These are phyloP conservation scores for Gibbula magus DNA, from an alignment of 2,888 invertebrate species.

Conservation along the genomic window DNA sequence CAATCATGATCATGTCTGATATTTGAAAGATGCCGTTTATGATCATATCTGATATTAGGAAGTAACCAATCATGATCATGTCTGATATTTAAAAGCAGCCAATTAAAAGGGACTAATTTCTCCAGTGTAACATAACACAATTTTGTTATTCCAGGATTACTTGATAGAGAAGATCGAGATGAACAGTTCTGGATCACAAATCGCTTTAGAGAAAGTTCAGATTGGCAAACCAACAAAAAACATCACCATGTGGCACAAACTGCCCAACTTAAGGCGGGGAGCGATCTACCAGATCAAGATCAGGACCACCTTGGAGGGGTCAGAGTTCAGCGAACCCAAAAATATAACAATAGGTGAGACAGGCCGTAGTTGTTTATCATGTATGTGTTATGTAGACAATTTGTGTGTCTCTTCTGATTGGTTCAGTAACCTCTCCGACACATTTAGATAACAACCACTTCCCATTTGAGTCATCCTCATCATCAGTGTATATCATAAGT, in stretches of 20 bases:
- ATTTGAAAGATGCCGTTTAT: too few relatives aligned
- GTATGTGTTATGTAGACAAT: too few relatives aligned
- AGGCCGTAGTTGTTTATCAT: neutral
- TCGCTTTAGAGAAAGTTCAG: neutral
- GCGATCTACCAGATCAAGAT: neutral
- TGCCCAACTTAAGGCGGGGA: neutral
- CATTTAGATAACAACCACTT: too few relatives aligned
- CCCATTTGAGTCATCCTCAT: too few relatives aligned
- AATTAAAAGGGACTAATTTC: neutral
- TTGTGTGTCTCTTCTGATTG: too few relatives aligned
- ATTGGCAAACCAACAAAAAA: neutral
- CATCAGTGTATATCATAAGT: too few relatives aligned
- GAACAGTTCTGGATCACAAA: neutral
- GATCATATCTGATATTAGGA: too few relatives aligned
- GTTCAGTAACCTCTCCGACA: too few relatives aligned
- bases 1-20: too few relatives aligned
- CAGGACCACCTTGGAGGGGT: neutral
- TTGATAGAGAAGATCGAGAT: neutral
- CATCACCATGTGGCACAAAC: neutral
- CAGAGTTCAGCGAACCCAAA: neutral
- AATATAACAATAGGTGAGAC: neutral
- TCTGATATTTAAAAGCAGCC: neutral
- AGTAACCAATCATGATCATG: too few relatives aligned
- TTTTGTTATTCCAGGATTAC: neutral
- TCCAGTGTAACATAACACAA: neutral